A percentile compares a stretch with the other conserved stretches of the same genome.
Conservation (phyloP, 2,113 vertebrate species). For the Merops nubicus region DNA sequence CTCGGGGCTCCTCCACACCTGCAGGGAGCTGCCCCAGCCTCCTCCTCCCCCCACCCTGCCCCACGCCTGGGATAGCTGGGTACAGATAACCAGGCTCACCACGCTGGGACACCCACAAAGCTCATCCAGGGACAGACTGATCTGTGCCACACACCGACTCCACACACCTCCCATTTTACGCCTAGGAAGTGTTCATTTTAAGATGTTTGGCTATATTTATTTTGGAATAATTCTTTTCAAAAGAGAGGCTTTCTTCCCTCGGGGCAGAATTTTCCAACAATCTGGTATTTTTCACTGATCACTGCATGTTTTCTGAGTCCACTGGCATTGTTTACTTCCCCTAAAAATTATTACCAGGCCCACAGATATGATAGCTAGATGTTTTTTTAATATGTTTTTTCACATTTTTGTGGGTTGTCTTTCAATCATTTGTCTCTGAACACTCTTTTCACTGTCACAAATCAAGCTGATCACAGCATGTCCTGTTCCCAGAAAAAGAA, state of each 20-base stretch:
- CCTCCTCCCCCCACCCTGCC: background rate
- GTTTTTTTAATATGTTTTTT: background rate
- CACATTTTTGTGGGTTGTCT: background rate
- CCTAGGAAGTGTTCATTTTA: background rate
- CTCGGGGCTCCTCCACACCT: too few species aligned
- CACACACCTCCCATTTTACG: background rate
- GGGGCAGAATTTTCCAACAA: background rate
- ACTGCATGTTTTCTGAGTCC: background rate
- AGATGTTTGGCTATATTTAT: background rate
- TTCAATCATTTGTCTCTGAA: background rate
- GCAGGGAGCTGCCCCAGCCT: fast-evolving
- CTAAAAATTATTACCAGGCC: conserved; percentile 17
- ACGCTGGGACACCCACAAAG: background rate
- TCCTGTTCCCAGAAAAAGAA: background rate
- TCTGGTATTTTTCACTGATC: background rate
- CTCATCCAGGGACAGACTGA: background rate
- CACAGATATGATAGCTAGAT: background rate
- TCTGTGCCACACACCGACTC: background rate
- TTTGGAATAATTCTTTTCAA: background rate
- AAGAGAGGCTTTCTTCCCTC: background rate
- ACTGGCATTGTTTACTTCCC: conserved; percentile 7
- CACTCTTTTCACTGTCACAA: background rate
- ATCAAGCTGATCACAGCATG: background rate
- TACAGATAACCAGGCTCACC: background rate
- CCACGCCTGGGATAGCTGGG: fast-evolving